Percentiles rank a stretch among this genome's conserved stretches.
Conservation (phyloP, 2,113 vertebrate genomes). For the Pleuronectes platessa region DNA sequence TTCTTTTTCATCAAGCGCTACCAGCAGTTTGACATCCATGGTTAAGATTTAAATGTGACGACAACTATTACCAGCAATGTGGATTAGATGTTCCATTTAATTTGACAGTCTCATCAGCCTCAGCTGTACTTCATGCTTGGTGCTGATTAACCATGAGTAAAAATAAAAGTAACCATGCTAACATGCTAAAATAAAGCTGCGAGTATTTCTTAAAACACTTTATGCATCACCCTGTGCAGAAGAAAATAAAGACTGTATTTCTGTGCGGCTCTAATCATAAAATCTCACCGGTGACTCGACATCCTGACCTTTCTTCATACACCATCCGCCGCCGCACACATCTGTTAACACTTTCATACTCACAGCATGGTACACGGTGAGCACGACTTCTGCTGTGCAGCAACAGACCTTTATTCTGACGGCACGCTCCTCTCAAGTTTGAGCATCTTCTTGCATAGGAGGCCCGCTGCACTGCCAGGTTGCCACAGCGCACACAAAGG, state of each 20-base stretch:
- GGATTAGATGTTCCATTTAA: too few relatives aligned
- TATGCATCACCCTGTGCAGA: not conserved
- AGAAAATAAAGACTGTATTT: too few relatives aligned
- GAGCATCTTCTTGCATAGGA: not conserved
- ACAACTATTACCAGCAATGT: not conserved
- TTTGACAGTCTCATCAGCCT: too few relatives aligned
- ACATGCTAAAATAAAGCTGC: not conserved
- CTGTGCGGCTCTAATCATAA: not conserved
- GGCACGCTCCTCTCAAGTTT: not conserved
- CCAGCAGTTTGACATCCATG: too few relatives aligned
- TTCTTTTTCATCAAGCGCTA: too few relatives aligned
- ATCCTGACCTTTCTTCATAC: not conserved
- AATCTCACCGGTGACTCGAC: not conserved
- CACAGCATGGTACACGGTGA: not conserved
- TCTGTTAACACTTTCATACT: not conserved
- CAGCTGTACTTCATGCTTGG: not conserved
- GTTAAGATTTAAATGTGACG: too few relatives aligned
- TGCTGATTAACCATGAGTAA: too few relatives aligned
- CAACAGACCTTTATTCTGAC: not conserved
- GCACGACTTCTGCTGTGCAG: not conserved
- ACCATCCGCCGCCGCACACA: not conserved
- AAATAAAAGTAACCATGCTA: not conserved
- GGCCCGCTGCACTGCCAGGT: slow-evolving; percentile 2
- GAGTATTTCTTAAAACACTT: not conserved
- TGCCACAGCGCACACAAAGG: slow-evolving; percentile 6